These are phyloP conservation scores for Patella ulyssiponensis DNA, from an alignment of 2,888 invertebrate species.

Conservation along the genomic window DNA sequence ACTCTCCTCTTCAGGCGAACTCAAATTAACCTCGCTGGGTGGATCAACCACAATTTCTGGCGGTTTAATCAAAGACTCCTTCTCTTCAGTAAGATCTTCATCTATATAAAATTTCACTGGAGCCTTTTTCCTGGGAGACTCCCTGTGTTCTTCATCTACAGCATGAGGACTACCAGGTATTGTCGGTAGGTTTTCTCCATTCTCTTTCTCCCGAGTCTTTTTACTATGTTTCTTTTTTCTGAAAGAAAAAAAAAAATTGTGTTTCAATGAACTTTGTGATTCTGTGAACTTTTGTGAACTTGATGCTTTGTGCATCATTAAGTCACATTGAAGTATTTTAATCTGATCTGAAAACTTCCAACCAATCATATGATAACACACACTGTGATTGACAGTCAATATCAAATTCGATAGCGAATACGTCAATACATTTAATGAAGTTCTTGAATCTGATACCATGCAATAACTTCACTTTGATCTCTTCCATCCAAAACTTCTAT, in stretches of 20 bases:
- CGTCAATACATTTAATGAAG: no score
- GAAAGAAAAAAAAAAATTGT: conserved; percentile 14
- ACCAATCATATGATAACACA: no score
- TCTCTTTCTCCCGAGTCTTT: conserved; percentile 39
- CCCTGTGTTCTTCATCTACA: conserved; percentile 23
- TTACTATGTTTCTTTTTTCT: conserved; percentile 46
- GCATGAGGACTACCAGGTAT: conserved; percentile 48
- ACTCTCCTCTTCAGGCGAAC: conserved; percentile 21
- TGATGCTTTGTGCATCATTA: no score
- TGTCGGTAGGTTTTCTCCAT: conserved; percentile 42
- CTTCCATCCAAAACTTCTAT: no score
- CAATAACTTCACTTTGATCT: no score
- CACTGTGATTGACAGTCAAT: no score
- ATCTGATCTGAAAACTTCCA: no score
- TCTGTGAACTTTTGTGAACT: no score
- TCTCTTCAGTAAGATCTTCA: conserved; percentile 52
- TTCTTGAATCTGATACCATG: no score
- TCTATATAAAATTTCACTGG: conserved; percentile 62
- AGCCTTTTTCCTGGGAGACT: conserved; percentile 43
- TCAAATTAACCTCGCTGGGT: conserved; percentile 46
- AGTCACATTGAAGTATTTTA: no score
- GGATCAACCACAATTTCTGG: conserved; percentile 64
- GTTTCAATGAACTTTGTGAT: no score
- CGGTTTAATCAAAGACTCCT: conserved; percentile 48
- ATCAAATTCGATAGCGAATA: no score